Base-by-base conservation (phyloP, 2,888 invertebrate species). In the Synergus japonicus region DNA sequence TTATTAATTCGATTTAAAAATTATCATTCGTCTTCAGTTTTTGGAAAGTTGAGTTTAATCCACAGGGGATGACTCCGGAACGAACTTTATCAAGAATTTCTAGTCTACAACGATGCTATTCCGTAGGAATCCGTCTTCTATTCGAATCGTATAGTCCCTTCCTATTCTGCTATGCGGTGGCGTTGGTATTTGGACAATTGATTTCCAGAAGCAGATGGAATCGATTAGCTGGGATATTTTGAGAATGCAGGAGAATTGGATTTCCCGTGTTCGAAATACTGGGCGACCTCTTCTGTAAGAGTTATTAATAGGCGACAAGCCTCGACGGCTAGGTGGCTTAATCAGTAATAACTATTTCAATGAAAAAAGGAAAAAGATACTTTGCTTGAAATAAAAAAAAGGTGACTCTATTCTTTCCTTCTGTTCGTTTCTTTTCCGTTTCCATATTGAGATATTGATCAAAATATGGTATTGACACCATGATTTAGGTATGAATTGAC, bases 171-270 rank as follows among this genome's bases (percentile, higher is more conserved):
- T 54, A 73, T 73, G 49, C 54, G 37, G 54, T 49, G n/a, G 73
- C n/a, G 37, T 37, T 73, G 73, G 73, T 73, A 73, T 73, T 54
- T 54, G 37, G n/a, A 73, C 73, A 73, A 73, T 54, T 73, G 73
- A 69, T 54, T 29, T 15, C 49, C 54, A 22, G 15, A 8, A 54
- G 54, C 54, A 9, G 22, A 15, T 73, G 15, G n/a, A n/a, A n/a
- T 54, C 54, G 73, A 73, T 54, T 54, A 37, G 54, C n/a, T 54
- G 1, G 37, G 54, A 54, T 73, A 73, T 73, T 73, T 73, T 73
- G 73, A 54, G 73, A 73, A 54, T 73, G 73, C 12, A 73, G 41
- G 73, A 73, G 73, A 73, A 73, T 29, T 73, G 15, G 49, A 54
- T 73, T 54, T 22, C n/a, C 54, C 4, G 9, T 54, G 73, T 54